Evolutionary conservation across 2,797 vertebrate species (phyloP).

Genomic region (Melopsittacus undulatus): DNA sequence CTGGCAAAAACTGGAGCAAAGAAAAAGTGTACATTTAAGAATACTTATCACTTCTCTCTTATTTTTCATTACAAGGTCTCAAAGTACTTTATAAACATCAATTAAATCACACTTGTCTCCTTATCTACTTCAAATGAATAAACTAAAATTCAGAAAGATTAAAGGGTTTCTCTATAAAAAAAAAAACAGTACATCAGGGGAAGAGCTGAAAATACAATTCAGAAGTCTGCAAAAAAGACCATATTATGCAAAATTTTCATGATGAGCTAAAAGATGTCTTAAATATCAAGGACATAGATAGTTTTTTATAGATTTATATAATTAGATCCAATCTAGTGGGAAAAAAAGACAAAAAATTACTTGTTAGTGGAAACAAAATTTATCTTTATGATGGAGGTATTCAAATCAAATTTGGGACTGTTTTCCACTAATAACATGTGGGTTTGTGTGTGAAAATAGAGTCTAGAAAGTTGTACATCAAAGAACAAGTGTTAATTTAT

Average conservation of each 20-base stretch:
- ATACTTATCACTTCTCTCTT: background rate
- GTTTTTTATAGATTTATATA: background rate
- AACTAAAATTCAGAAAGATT: conserved; percentile 1
- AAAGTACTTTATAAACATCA: background rate
- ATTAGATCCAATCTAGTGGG: background rate
- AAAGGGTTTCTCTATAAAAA: background rate
- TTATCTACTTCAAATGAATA: background rate
- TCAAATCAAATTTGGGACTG: background rate
- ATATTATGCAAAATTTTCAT: background rate
- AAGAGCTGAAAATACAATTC: background rate
- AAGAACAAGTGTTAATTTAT: background rate
- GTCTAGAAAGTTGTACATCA: background rate
- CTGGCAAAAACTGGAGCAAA: background rate
- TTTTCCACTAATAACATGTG: background rate
- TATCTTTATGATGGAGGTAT: background rate
- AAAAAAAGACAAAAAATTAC: background rate
- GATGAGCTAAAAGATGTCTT: background rate
- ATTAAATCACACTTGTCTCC: background rate
- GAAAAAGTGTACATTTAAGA: background rate
- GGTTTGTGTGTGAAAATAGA: background rate
- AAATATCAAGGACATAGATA: background rate
- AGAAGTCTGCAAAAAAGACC: background rate
- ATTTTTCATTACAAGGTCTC: background rate
- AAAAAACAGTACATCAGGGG: background rate
- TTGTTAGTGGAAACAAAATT: background rate